Base-by-base conservation (phyloP, 2,888 invertebrate genomes). In the Nudaria mundana region DNA sequence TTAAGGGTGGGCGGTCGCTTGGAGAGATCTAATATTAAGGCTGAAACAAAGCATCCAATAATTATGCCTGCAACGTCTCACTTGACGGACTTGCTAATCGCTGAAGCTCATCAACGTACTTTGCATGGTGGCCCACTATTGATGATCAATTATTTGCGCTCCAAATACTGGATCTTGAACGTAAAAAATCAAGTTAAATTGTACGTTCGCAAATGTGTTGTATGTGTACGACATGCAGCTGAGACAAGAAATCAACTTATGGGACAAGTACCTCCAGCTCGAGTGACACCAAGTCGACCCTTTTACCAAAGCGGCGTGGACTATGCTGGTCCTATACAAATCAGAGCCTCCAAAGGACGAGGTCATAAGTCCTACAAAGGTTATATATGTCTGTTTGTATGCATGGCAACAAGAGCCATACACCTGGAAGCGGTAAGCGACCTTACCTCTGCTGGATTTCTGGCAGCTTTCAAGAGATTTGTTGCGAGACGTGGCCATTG, bases 401-500 rank as follows among this genome's bases (percentile, higher is more conserved):
- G 64, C 24, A 46, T 52, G 49, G 40, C 41, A 0, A 57, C 58
- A 0, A 53, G 53, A 10, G 66, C 66, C 0, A 44, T 65, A 0
- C 65, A 65, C 28, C 22, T 70, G 0, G 69, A 71, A 35, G 45
- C 52, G 0, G 69, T 67, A 0, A 44, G 41, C 1, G 56, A 56
- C 8, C 31, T 71, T 1, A 53, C 57, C 1, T 45, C 63, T 2
- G 45, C 62, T 22, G 58, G 48, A 0, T 60, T 54, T 24, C 16
- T 56, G 5, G 47, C 52, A 1, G 56, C 51, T 3, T 56, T 57
- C 18, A 26, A 42, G 11, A 11, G 53, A 15, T 57, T 60, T 28
- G 39, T 44, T 1, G 29, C 52, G 2, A 28, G 55, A 3, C 33
- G 54, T 32, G 53, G 53, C 7, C 48, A 33, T 8, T 52, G 48